Percentiles rank a stretch among this genome's conserved stretches.
phyloP scores from a whole-genome alignment of 2,888 invertebrate species.

The Drosophila phalerata region DNA sequence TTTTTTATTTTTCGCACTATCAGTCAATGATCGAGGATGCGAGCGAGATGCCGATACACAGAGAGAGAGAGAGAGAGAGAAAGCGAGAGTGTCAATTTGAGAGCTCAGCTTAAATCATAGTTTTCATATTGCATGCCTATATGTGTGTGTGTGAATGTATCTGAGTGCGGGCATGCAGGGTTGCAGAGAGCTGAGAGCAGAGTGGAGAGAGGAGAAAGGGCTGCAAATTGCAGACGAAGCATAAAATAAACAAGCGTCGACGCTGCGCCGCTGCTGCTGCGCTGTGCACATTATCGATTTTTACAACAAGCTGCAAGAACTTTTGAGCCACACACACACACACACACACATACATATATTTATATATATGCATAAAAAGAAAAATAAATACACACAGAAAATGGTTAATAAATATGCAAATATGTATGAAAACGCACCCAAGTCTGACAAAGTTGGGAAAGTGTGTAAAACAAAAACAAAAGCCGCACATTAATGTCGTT shows the following conservation, averaged over 20 bases:
- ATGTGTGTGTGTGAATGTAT: conserved; percentile 30
- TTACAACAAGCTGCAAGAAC: conserved; percentile 76
- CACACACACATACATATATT: conserved; percentile 20
- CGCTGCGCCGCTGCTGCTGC: conserved; percentile 52
- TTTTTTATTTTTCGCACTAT: conserved; percentile 23
- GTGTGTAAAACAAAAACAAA: conserved; percentile 30
- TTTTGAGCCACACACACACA: conserved; percentile 53
- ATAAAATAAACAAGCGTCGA: conserved; percentile 78
- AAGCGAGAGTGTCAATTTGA: conserved; percentile 39
- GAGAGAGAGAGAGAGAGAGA: conserved; percentile 9
- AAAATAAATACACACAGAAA: conserved; percentile 27
- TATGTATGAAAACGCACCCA: conserved; percentile 36
- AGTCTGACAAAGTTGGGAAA: conserved; percentile 50
- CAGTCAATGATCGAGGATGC: conserved; percentile 43
- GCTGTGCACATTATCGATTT: conserved; percentile 73
- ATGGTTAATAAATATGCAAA: conserved; percentile 22
- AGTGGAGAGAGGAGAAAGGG: conserved; percentile 37
- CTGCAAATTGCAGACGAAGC: conserved; percentile 81
- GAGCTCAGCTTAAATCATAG: conserved; percentile 61
- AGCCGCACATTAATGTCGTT: conserved; percentile 14
- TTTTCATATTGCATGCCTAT: conserved; percentile 27
- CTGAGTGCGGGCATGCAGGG: conserved; percentile 8
- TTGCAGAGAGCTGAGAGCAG: conserved; percentile 9
- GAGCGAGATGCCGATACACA: conserved; percentile 15
- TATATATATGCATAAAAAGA: conserved; percentile 16